Base-by-base conservation (phyloP, 2,797 vertebrate genomes). In the Aeoliscus strigatus region DNA sequence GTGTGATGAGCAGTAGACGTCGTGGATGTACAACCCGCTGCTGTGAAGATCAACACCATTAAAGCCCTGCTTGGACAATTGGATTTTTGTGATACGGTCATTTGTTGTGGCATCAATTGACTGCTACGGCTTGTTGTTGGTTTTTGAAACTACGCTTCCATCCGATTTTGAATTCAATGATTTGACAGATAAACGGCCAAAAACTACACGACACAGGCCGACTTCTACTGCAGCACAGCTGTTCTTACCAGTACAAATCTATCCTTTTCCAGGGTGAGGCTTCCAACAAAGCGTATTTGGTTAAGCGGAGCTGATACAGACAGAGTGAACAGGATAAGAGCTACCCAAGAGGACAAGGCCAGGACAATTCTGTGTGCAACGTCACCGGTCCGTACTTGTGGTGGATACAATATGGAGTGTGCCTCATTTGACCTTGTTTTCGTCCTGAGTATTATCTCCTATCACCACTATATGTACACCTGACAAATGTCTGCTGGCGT, bases 391-490 rank as follows among this genome's bases (percentile, higher is more conserved):
- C 51, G 41, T 45, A 53, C 44, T 58, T 60, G 61, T 44, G 35
- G 29, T 35, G 33, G 39, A 33, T 59, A 36, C 40, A 52, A 53
- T 10, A 31, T 36, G 25, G 24, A 30, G 23, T 6, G n/a, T 5
- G 43, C 50, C 39, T 86, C 70, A 86, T 64, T 85, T 77, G 29
- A 61, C 62, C 56, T 76, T 67, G 37, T 60, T 65, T 44, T 70
- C 75, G 38, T 70, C 78, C 61, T 74, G 75, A 71, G 78, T 53
- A 15, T 90, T 92, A 2, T 90, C 87, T 74, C 91, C 91, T 46
- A 96, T 88, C 53, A 97, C 94, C 44, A 96, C 89, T 52, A 97
- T 92, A 80, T 94, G 92, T 38, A 97, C 88, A 7, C 89, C 86
- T 60, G 95, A 90, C 68, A 94, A 80, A 72, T 93, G 92, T 65